Percentiles rank a stretch among this genome's conserved stretches.
These are phyloP conservation scores for Patella pellucida DNA, from an alignment of 2,888 invertebrate genomes.

Conservation along the genomic window DNA sequence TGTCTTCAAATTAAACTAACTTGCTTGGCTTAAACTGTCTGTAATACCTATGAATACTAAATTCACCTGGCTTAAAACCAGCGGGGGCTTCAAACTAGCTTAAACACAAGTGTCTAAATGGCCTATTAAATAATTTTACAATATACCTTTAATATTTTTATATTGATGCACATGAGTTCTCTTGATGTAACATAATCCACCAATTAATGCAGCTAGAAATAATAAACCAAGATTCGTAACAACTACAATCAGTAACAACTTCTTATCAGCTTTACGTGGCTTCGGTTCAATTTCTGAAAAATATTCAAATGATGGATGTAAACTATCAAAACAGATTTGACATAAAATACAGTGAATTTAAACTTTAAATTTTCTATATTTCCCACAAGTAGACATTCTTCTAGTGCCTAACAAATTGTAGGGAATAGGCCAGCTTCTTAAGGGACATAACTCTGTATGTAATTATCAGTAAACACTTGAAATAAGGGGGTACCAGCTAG, in stretches of 20 bases:
- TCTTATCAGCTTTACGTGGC: constrained; percentile 31
- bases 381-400: too few relatives aligned
- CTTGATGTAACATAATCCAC: constrained; percentile 55
- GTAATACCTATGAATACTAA: not conserved
- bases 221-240: constrained; percentile 50
- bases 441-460: too few relatives aligned
- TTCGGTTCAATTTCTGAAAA: not conserved
- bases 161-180: constrained; percentile 39
- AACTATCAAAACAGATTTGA: not conserved
- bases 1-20: too few relatives aligned
- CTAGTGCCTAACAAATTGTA: too few relatives aligned
- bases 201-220: constrained; percentile 53
- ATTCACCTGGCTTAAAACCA: not conserved
- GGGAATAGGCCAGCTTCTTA: too few relatives aligned
- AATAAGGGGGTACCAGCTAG: too few relatives aligned
- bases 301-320: not conserved
- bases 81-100: not conserved
- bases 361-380: not conserved
- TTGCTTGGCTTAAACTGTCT: not conserved
- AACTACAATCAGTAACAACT: constrained; percentile 48
- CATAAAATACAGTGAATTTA: not conserved
- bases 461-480: too few relatives aligned
- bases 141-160: too few relatives aligned
- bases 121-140: too few relatives aligned
- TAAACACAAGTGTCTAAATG: not conserved